phyloP scores from a whole-genome alignment of 2,797 vertebrate species.

The Cuculus canorus region DNA sequence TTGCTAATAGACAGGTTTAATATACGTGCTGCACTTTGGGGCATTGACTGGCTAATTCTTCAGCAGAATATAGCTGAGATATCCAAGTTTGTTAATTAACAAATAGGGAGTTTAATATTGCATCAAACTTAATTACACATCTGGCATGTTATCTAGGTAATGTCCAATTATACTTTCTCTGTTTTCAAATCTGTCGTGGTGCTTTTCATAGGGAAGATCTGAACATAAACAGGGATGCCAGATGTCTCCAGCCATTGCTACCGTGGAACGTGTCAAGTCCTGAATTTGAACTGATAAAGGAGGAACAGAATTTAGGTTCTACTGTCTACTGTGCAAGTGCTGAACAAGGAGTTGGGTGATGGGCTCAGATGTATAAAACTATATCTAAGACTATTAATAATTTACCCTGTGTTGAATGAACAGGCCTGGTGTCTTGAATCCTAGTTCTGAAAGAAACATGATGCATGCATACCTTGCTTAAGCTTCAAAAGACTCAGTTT shows the following conservation, averaged over 20 bases:
- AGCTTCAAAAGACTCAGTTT: not conserved
- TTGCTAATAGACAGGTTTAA: not conserved
- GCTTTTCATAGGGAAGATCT: not conserved
- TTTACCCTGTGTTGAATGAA: not conserved
- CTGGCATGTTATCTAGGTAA: not conserved
- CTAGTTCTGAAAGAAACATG: not conserved
- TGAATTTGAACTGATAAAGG: not conserved
- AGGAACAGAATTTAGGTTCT: not conserved
- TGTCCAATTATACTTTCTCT: not conserved
- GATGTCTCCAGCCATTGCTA: not conserved
- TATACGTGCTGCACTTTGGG: not conserved
- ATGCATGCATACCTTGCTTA: not conserved
- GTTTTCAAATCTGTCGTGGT: not conserved
- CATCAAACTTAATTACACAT: not conserved
- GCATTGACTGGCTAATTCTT: not conserved
- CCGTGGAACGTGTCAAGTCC: not conserved
- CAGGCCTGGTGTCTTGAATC: not conserved
- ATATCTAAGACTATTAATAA: not conserved
- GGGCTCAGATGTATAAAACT: not conserved
- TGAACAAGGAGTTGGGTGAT: not conserved
- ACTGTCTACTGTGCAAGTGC: not conserved
- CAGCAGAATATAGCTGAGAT: not conserved
- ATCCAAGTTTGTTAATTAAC: slow-evolving; percentile 11
- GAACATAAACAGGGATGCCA: not conserved
- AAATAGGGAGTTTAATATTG: not conserved